Evolutionary conservation across 2,888 invertebrate species (phyloP), one percentile per base, ranked within the genome.

Genomic region (Scelioninae gen. 1): DNA sequence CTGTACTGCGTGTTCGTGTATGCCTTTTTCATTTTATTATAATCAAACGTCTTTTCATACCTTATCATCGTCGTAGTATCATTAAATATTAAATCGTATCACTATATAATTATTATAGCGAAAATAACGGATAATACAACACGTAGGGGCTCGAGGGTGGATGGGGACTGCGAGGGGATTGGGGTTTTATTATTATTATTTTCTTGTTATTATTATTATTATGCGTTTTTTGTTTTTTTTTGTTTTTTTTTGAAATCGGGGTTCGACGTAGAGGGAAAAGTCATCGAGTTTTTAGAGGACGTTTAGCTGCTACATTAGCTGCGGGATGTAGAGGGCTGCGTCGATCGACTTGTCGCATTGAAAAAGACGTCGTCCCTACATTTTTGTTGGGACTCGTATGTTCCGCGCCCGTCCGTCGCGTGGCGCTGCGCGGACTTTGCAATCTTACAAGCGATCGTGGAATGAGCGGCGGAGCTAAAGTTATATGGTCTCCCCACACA

Each of bases 71-170:
- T 92, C 91, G 90, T 91, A 90, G 91, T 92, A 92, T 91, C 88
- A 91, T 91, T 92, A 92, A 91, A 89, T 92, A 91, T 92, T 88
- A 91, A 91, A 71, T 79, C 81, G 75, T 92, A 92, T 91, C 89
- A 90, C 92, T 92, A 91, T 90, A 85, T 89, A 91, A 91, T 91
- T 92, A 91, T 91, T 92, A 92, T 92, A 92, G 92, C 92, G 92
- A 92, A 92, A 92, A 92, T 92, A 92, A 92, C 92, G 92, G 91
- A 92, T 92, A 92, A 92, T 92, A 92, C 92, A 92, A 92, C 92
- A 92, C 91, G 92, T 91, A 91, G 90, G 92, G 91, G 89, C 88
- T 89, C 89, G 87, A 88, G 89, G 89, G 87, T 72, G 83, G 77
- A 79, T 75, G 83, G 78, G 83, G 76, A 75, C 60, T 51, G 58